Evolutionary conservation across 2,888 invertebrate genomes (phyloP).

Genomic region (Epistrophe eligans): DNA sequence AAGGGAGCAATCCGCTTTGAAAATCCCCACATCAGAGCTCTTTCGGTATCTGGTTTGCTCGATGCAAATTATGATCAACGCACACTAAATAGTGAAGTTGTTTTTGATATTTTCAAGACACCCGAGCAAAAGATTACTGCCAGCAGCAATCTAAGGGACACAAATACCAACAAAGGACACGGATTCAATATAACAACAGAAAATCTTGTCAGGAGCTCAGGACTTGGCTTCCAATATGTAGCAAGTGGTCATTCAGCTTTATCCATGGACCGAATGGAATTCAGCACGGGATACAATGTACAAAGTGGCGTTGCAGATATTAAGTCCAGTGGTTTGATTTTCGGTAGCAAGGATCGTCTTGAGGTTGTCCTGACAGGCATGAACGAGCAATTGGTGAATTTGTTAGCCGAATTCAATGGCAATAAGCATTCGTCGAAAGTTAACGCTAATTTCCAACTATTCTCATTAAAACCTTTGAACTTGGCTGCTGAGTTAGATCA

Average conservation of each 20-base stretch:
- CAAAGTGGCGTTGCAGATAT: slow-evolving; percentile 80
- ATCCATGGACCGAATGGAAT: slow-evolving; percentile 78
- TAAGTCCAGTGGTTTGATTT: slow-evolving; percentile 79
- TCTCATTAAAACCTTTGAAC: slow-evolving; percentile 79
- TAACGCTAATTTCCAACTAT: slow-evolving; percentile 78
- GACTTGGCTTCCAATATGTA: slow-evolving; percentile 81
- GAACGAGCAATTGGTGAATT: slow-evolving; percentile 79
- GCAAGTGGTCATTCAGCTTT: slow-evolving; percentile 79
- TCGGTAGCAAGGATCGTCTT: slow-evolving; percentile 81
- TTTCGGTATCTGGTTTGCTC: slow-evolving; percentile 84
- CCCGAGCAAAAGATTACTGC: slow-evolving; percentile 85
- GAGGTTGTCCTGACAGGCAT: slow-evolving; percentile 78
- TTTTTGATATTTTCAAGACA: slow-evolving; percentile 86
- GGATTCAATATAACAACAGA: slow-evolving; percentile 84
- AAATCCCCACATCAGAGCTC: slow-evolving; percentile 87
- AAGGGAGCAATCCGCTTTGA: slow-evolving; percentile 87
- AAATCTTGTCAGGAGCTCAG: slow-evolving; percentile 84
- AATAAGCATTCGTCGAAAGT: slow-evolving; percentile 78
- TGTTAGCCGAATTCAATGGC: slow-evolving; percentile 78
- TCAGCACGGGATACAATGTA: slow-evolving; percentile 80
- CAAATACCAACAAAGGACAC: slow-evolving; percentile 61
- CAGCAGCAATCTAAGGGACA: slow-evolving; percentile 66
- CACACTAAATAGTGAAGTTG: slow-evolving; percentile 81
- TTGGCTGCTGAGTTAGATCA: slow-evolving; percentile 78
- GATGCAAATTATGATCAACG: slow-evolving; percentile 82